Evolutionary conservation across 2,113 vertebrate genomes (phyloP), one percentile per base, ranked within the genome.

Genomic region (Oncorhynchus masou): DNA sequence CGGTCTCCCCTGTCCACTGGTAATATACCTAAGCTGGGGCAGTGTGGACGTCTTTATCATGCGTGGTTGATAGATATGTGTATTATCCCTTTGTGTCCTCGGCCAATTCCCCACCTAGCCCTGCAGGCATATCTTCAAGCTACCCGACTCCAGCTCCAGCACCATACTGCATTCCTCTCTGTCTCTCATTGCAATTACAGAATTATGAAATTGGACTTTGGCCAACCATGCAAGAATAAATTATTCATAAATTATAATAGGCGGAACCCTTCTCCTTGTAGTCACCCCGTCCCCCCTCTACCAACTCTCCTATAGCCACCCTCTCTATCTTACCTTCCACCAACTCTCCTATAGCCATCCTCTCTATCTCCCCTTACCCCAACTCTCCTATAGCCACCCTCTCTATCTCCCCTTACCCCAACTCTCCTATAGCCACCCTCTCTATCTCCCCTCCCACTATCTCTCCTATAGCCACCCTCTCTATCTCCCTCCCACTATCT

Each of bases 191-290:
- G 90, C 89, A 92, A 92, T 92, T 91, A 92, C 86, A 90, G 88
- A 91, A 90, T 90, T 88, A 91, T 90, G 89, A 84, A 88, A 85
- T 89, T 93, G 90, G 91, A 92, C 85, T 88, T 87, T 83, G 81
- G 88, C 91, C 92, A 91, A 82, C 83, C 70, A 84, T 83, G 85
- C 81, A 88, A 85, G 80, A 90, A 90, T 91, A 86, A 91, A 92
- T 91, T 92, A 92, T 91, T 91, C 88, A 92, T 90, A 82, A 89
- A 92, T 91, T 85, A 89, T 91, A 92, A 92, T 91, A 89, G 88
- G 81, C 60, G 29, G 48, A 34, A 65, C 76, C 62, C 67, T 79
- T 73, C 66, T 80, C 71, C 77, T 74, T 31, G 62, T 70, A 31
- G 15, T 31, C 31, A 27, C 27, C 5, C 29, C 29, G 8, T 22